Evolutionary conservation across 2,797 vertebrate species (phyloP).

Genomic region (Rhabdomys pumilio): DNA sequence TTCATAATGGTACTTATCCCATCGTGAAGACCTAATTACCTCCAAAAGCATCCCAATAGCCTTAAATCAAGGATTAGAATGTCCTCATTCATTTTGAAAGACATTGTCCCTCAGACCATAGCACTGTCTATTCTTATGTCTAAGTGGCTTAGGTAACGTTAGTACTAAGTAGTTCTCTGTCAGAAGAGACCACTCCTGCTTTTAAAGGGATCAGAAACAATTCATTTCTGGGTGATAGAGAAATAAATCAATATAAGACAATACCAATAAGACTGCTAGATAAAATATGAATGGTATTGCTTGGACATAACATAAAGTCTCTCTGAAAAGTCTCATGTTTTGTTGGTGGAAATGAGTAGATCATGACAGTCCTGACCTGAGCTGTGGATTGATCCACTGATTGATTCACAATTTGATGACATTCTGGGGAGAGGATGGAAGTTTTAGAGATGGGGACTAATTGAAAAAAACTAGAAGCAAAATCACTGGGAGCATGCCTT

Average conservation of each 20-base stretch:
- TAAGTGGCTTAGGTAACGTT: neutral
- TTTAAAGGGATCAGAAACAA: neutral
- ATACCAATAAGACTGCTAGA: neutral
- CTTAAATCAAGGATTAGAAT: neutral
- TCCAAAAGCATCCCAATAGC: neutral
- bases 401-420: neutral
- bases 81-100: neutral
- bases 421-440: neutral
- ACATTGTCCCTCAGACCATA: neutral
- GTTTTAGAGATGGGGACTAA: neutral
- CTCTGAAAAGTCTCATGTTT: neutral
- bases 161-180: neutral
- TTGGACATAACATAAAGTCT: neutral
- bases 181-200: neutral
- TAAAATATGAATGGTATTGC: neutral
- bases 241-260: neutral
- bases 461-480: neutral
- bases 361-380: neutral
- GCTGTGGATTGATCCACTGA: neutral
- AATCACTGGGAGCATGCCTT: neutral
- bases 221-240: neutral
- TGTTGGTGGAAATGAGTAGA: neutral
- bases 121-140: neutral
- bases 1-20: neutral
- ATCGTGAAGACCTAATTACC: neutral